Percentiles rank a stretch among this genome's conserved stretches.
Conservation (phyloP, 2,797 vertebrate species). For the Poecilia wingei region DNA sequence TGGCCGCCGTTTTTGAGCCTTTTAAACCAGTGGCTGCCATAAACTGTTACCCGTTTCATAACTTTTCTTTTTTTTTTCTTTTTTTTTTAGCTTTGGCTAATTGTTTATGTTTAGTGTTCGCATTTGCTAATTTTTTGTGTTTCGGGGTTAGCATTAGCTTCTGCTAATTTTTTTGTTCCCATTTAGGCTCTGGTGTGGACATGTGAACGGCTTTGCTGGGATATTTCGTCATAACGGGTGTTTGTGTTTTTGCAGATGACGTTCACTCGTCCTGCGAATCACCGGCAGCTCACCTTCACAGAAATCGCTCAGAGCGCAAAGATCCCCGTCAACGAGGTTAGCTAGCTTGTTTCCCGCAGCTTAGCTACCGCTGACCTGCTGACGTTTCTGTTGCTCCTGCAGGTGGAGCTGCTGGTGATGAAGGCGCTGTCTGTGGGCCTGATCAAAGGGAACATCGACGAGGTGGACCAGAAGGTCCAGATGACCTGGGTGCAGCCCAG, state of each 20-base stretch:
- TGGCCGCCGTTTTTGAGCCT: no score
- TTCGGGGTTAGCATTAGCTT: no score
- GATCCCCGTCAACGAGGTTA: constrained; percentile 91
- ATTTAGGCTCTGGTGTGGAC: neutral
- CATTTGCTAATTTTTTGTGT: no score
- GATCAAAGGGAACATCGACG: constrained; percentile 95
- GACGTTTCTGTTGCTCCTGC: neutral
- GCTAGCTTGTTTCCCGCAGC: constrained; percentile 29
- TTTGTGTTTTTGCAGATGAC: constrained; percentile 87
- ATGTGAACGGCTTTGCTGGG: neutral
- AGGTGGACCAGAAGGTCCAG: constrained; percentile 95
- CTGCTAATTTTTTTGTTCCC: neutral
- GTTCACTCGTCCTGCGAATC: constrained; percentile 95
- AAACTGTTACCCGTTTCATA: neutral
- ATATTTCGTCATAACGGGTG: neutral
- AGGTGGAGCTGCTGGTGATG: constrained; percentile 99
- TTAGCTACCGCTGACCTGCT: neutral
- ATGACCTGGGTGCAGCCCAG: constrained; percentile 99
- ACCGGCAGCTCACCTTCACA: constrained; percentile 95
- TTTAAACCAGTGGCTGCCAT: no score
- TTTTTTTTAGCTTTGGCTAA: no score
- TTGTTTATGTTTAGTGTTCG: no score
- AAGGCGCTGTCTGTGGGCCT: constrained; percentile 95
- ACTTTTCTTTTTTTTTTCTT: no score
- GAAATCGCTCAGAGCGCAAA: constrained; percentile 94